Evolutionary conservation across 2,113 vertebrate species (phyloP), one percentile per base, ranked within the genome.

Genomic region (Thunnus thynnus): DNA sequence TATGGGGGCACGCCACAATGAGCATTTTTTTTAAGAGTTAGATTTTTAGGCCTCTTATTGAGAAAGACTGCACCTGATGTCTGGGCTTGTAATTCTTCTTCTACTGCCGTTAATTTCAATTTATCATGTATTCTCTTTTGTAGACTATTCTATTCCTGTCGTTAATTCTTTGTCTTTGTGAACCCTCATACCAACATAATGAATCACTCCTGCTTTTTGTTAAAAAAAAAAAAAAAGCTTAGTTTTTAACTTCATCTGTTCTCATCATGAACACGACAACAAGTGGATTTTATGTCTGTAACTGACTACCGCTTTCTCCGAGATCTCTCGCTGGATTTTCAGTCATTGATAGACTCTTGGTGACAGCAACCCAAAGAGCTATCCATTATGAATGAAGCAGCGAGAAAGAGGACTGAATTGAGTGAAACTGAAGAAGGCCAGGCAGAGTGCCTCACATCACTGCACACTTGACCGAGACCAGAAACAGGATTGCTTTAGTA

Each of bases 381-480:
- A 93, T 93, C 85, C 74, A 92, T 94, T 93, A 93, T 92, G 89
- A 86, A 92, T 93, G 90, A 90, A 92, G 88, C 80, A 58, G 86
- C 13, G 20, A 85, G 82, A 86, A 91, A 84, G 79, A 85, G 64
- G 80, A 88, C 83, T 89, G 88, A 90, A 91, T 61, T 79, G 83
- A 90, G 85, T 93, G 93, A 91, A 93, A 94, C 80, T 89, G 88
- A 93, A 93, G 91, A 92, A 88, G 88, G 85, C 93, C 93, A 92
- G 91, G 92, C 78, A 94, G 93, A 95, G 83, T 78, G 79, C 78
- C 89, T 92, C 85, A 50, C 95, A 95, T 95, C 92, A 92, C 91
- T 88, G 91, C 94, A 92, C 92, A 85, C 90, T 92, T 92, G 93
- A 95, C 92, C 86, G 89, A 95, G 94, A 93, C 91, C 92, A 94